Conservation (phyloP, 2,888 invertebrate genomes). For the Lacanobia oleracea region DNA sequence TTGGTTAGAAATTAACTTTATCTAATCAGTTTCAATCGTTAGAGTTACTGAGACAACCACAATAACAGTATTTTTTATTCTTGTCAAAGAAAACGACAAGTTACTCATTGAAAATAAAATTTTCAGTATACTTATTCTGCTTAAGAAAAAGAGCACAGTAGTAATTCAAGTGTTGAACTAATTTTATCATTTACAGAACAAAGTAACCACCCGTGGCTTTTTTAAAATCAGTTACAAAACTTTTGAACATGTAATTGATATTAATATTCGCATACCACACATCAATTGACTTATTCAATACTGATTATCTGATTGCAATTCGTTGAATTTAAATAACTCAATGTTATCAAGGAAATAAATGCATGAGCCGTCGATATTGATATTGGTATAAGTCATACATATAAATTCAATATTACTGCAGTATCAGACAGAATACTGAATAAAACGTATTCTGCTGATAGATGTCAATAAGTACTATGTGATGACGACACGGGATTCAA, state of each 20-base stretch:
- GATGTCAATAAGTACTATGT: not conserved
- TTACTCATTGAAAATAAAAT: no score
- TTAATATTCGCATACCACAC: not conserved
- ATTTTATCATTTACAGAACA: no score
- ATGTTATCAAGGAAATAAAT: conserved; percentile 23
- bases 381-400: conserved; percentile 21
- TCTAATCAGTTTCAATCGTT: not conserved
- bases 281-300: not conserved
- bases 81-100: no score
- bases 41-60: not conserved
- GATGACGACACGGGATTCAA: not conserved
- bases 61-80: not conserved
- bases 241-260: not conserved
- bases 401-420: conserved; percentile 20
- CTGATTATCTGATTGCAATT: conserved; percentile 32
- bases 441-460: not conserved
- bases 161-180: not conserved
- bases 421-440: not conserved
- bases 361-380: conserved; percentile 10
- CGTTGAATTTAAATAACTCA: conserved; percentile 27
- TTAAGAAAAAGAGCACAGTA: not conserved
- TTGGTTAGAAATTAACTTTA: not conserved
- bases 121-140: no score
- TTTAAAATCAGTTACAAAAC: not conserved
- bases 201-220: not conserved